Evolutionary conservation across 2,888 invertebrate species (phyloP).

Genomic region (Spodoptera picta): DNA sequence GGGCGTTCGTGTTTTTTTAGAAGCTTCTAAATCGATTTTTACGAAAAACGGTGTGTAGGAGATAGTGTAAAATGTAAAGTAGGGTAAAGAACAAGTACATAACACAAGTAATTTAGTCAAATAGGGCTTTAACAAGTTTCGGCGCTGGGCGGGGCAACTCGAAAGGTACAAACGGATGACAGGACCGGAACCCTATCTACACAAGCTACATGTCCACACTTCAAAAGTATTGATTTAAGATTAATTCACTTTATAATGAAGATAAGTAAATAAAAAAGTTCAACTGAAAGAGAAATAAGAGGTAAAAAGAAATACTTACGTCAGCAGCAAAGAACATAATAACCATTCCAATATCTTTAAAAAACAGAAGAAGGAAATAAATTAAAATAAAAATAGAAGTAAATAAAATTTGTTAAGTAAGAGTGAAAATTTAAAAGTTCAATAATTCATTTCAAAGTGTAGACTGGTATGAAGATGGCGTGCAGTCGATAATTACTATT

Average conservation of each 20-base stretch:
- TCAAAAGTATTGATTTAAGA: constrained; percentile 68
- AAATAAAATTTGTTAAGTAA: constrained; percentile 3
- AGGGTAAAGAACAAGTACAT: constrained; percentile 72
- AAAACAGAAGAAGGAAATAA: constrained; percentile 31
- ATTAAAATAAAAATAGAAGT: constrained; percentile 29
- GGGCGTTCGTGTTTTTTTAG: constrained; percentile 70
- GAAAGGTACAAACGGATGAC: constrained; percentile 70
- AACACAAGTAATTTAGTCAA: constrained; percentile 67
- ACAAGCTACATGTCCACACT: constrained; percentile 80
- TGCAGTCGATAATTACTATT: constrained; percentile 75
- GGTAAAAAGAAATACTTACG: constrained; percentile 40
- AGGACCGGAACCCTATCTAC: constrained; percentile 78
- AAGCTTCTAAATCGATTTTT: constrained; percentile 66
- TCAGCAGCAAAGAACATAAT: constrained; percentile 34
- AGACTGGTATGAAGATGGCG: constrained; percentile 76
- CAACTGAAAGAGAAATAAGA: constrained; percentile 26
- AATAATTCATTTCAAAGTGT: constrained; percentile 78
- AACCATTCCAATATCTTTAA: constrained; percentile 24
- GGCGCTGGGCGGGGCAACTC: constrained; percentile 88
- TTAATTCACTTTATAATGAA: constrained; percentile 37
- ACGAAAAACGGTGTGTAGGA: constrained; percentile 70
- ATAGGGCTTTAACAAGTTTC: constrained; percentile 77
- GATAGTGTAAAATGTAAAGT: constrained; percentile 80
- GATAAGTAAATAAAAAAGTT: constrained; percentile 20
- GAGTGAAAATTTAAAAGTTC: constrained; percentile 3